Conservation (phyloP, 2,797 vertebrate species). For the Podarcis siculus region DNA sequence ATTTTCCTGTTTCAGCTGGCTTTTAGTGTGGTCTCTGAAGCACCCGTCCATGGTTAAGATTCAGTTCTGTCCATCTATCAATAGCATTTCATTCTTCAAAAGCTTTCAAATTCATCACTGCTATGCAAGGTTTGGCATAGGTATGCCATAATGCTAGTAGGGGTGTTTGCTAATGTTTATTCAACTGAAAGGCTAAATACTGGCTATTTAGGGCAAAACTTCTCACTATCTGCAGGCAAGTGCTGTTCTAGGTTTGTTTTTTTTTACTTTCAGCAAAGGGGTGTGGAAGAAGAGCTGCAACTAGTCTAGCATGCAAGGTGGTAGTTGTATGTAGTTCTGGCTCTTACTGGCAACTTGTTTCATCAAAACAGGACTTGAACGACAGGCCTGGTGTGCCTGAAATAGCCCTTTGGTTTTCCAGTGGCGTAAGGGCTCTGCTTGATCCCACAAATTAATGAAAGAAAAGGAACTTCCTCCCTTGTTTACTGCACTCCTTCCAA, state of each 20-base stretch:
- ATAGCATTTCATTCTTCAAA: slow-evolving; percentile 10
- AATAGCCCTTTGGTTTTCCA: not conserved
- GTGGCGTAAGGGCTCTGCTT: not conserved
- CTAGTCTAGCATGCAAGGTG: not conserved
- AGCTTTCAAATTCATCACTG: slow-evolving; percentile 14
- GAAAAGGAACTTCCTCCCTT: not conserved
- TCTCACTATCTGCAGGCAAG: not conserved
- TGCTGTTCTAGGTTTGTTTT: not conserved
- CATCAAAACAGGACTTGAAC: not conserved
- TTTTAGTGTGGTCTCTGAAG: not conserved
- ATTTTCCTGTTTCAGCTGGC: not conserved
- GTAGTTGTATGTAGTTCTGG: not conserved
- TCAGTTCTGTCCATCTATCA: not conserved
- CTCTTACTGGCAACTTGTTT: not conserved
- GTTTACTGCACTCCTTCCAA: not conserved
- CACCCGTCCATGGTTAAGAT: not conserved
- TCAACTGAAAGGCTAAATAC: not conserved
- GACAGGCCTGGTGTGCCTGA: not conserved
- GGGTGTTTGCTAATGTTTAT: not conserved
- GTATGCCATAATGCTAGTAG: slow-evolving; percentile 3
- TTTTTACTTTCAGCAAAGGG: not conserved
- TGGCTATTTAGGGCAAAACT: not conserved
- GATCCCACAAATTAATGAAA: slow-evolving; percentile 3
- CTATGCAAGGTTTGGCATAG: slow-evolving; percentile 16
- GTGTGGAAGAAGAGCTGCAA: not conserved